Evolutionary conservation across 2,797 vertebrate species (phyloP).

Genomic region (Falco rusticolus): DNA sequence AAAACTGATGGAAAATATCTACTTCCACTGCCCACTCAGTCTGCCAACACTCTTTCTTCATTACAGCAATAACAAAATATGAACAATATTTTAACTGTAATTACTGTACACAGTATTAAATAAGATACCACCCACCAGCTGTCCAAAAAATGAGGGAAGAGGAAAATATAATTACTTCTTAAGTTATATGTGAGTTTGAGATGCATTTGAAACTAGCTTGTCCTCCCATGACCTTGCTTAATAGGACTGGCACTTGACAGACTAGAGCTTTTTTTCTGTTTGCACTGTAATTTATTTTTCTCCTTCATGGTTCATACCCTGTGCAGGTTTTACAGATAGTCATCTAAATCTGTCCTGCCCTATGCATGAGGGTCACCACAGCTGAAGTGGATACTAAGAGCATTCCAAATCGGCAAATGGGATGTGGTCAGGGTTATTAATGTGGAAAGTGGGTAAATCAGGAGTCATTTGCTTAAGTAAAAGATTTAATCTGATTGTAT

Average conservation of each 20-base stretch:
- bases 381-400: not conserved
- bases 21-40: conserved; percentile 58
- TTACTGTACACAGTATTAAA: conserved; percentile 66
- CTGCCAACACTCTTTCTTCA: conserved; percentile 46
- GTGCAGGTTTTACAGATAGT: not conserved
- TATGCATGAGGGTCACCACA: not conserved
- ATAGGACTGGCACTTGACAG: not conserved
- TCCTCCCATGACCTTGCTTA: conserved; percentile 35
- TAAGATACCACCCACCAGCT: conserved; percentile 59
- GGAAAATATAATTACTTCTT: conserved; percentile 15
- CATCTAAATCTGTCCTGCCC: not conserved
- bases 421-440: not conserved
- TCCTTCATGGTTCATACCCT: not conserved
- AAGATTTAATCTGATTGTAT: not conserved
- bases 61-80: conserved; percentile 47
- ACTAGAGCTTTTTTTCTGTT: not conserved
- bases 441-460: not conserved
- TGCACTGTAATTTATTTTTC: conserved; percentile 15
- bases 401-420: not conserved
- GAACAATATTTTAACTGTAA: conserved; percentile 67
- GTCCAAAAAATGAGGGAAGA: conserved; percentile 43
- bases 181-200: not conserved
- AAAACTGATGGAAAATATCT: conserved; percentile 47
- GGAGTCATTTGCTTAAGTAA: not conserved
- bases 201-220: not conserved